phyloP scores from a whole-genome alignment of 2,113 vertebrate species.

The Mugil cephalus region DNA sequence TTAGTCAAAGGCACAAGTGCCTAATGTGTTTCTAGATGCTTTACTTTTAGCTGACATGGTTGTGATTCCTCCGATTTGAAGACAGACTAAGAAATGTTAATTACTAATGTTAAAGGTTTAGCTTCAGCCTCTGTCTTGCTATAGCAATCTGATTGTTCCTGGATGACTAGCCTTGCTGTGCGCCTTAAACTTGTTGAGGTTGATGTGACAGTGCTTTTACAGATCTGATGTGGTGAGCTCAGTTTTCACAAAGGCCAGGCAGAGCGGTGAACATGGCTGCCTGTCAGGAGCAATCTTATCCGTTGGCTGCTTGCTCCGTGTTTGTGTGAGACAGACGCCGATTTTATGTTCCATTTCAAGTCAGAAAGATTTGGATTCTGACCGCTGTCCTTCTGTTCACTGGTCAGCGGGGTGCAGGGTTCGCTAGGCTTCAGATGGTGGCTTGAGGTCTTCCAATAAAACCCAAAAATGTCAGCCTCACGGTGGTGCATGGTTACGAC shows the following conservation, averaged over 20 bases:
- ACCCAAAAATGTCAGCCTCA: too few relatives aligned
- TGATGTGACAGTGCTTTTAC: background rate
- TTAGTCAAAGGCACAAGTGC: too few relatives aligned
- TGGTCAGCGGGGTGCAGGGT: slow-evolving; percentile 10
- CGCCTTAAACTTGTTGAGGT: slow-evolving; percentile 4
- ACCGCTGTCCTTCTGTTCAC: slow-evolving; percentile 8
- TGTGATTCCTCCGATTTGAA: background rate
- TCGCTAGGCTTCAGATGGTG: background rate
- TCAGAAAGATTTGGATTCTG: slow-evolving; percentile 26
- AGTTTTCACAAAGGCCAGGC: slow-evolving; percentile 35
- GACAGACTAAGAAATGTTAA: slow-evolving; percentile 11
- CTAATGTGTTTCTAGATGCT: too few relatives aligned
- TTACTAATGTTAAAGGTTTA: background rate
- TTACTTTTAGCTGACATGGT: too few relatives aligned
- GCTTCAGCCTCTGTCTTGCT: background rate
- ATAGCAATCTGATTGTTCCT: background rate
- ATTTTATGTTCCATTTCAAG: slow-evolving; percentile 34
- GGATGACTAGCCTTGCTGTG: background rate
- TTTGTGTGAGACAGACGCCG: slow-evolving; percentile 12
- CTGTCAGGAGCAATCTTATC: slow-evolving; percentile 25
- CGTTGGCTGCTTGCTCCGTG: background rate
- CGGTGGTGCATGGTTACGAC: too few relatives aligned
- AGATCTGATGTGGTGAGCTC: slow-evolving; percentile 13
- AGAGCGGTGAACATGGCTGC: slow-evolving; percentile 16
- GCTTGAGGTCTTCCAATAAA: background rate